These are phyloP conservation scores for Pelosia muscerda DNA, from an alignment of 2,888 invertebrate genomes.

Conservation along the genomic window DNA sequence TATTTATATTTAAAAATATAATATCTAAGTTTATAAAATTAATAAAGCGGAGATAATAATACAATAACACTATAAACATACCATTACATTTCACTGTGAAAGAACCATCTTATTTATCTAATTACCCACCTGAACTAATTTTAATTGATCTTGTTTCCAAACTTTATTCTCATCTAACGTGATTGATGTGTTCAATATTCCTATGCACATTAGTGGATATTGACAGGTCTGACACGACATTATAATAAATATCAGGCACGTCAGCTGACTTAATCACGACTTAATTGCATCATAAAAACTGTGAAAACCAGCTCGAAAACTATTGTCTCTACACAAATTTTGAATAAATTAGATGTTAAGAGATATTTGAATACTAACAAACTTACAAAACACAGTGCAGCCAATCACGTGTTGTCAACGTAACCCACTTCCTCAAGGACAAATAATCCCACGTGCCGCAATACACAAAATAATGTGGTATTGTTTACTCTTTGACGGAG, in stretches of 20 bases:
- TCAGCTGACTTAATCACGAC: background rate
- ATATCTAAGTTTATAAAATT: too few species aligned
- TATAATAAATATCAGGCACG: background rate
- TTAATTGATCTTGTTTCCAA: background rate
- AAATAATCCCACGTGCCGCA: background rate
- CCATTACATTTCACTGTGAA: background rate
- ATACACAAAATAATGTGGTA: constrained; percentile 4
- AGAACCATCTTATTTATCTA: background rate
- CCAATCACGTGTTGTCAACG: too few species aligned
- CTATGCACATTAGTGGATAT: background rate
- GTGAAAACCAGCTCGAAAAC: background rate
- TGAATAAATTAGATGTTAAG: too few species aligned
- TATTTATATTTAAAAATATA: too few species aligned
- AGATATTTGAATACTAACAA: too few species aligned
- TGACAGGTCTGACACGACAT: background rate
- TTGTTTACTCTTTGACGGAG: too few species aligned
- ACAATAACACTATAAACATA: too few species aligned
- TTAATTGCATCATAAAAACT: background rate
- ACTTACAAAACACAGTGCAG: too few species aligned
- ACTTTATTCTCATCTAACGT: background rate
- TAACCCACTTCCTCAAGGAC: background rate
- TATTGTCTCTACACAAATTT: background rate
- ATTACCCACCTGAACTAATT: too few species aligned
- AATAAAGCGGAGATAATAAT: too few species aligned
- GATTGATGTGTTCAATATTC: background rate